These are phyloP conservation scores for Chiloscyllium punctatum DNA, from an alignment of 2,797 vertebrate species.

Conservation along the genomic window DNA sequence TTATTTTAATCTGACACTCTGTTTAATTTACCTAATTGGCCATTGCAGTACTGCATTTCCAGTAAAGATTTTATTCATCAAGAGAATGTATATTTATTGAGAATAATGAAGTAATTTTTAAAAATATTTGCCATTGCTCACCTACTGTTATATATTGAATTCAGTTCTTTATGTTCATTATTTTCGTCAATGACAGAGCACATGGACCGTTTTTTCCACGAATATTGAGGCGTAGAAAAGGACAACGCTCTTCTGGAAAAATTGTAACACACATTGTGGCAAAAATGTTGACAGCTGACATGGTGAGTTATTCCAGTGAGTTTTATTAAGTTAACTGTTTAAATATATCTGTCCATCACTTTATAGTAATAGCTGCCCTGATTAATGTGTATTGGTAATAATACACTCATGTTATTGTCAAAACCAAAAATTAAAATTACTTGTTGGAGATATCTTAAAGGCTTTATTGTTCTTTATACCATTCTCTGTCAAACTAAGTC, in stretches of 20 bases:
- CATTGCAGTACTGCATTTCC: no score
- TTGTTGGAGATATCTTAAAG: not conserved
- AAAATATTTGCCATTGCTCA: no score
- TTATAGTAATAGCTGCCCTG: not conserved
- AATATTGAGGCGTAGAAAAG: constrained; percentile 55
- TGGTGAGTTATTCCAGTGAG: constrained; percentile 47
- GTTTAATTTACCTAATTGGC: no score
- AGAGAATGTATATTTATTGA: no score
- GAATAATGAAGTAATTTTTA: no score
- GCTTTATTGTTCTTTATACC: not conserved
- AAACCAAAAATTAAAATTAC: not conserved
- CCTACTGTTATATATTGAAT: not conserved
- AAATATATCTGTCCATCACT: not conserved
- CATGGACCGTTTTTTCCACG: constrained; percentile 57
- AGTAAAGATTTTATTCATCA: no score
- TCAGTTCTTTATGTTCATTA: not conserved
- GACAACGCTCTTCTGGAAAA: constrained; percentile 52
- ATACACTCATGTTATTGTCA: no score
- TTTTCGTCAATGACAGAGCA: constrained; percentile 47
- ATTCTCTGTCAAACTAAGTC: not conserved
- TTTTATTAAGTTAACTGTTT: not conserved
- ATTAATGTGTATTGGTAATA: not conserved
- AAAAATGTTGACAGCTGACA: constrained; percentile 56
- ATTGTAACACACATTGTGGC: constrained; percentile 57
- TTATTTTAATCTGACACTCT: not conserved